Base-by-base conservation (phyloP, 2,113 vertebrate species). In the Pogona vitticeps region DNA sequence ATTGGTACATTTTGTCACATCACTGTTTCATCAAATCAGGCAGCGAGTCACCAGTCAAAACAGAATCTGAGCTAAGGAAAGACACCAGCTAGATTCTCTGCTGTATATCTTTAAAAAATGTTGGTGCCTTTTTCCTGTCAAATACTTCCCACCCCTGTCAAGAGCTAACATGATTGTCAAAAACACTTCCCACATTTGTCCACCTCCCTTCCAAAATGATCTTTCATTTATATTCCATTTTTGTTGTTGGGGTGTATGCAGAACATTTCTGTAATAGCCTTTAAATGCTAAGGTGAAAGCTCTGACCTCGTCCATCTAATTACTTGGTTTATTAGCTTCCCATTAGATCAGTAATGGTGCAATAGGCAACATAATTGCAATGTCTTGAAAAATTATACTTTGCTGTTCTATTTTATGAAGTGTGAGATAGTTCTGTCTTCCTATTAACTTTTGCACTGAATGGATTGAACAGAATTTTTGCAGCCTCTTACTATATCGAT, bases 261-360 rank as follows among this genome's bases (percentile, higher is more conserved):
- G 93, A 93, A 94, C 92, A 93, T 95, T 87, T 94, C 92, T 93
- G 86, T 95, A 23, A 93, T 95, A 94, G 90, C 95, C 94, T 95
- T 96, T 94, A 94, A 84, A 91, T 86, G 88, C 88, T 94, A 94
- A 96, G 95, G 94, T 95, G 94, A 95, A 96, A 92, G 96, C 91
- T 95, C 91, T 95, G 95, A 96, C 95, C 93, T 93, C 93, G 85
- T 95, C 90, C 91, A 94, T 94, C 95, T 96, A 96, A 96, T 97
- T 95, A 96, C 93, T 96, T 96, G 95, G 93, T 94, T 96, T 96
- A 97, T 96, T 96, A 96, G 93, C 79, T 96, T 93, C 94, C 94
- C 94, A 94, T 96, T 95, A 95, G 92, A 90, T 90, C 93, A 91
- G 94, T 96, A 96, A 96, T 95, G 93, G 92, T 94, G 87, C 93